A percentile compares a stretch with the other conserved stretches of the same genome.
Evolutionary conservation across 2,888 invertebrate genomes (phyloP).

Genomic region (Entomobrya multifasciata): DNA sequence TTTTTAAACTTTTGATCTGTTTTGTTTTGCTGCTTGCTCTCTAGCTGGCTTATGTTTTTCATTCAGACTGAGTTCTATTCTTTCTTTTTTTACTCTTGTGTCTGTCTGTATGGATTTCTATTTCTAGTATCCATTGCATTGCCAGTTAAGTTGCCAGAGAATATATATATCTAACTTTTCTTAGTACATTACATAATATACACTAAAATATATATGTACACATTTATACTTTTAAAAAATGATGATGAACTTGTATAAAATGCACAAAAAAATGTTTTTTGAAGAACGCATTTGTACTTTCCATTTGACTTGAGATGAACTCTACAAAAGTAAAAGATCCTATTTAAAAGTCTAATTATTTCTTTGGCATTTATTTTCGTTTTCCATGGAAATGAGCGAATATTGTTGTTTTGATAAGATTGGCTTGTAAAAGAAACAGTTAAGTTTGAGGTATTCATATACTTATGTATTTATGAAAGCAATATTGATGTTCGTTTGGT

Average conservation of each 20-base stretch:
- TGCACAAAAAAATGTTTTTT: not conserved
- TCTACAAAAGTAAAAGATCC: not conserved
- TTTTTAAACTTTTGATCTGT: slow-evolving; percentile 51
- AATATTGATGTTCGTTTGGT: too few relatives aligned
- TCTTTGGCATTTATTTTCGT: slow-evolving; percentile 46
- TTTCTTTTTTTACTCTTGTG: not conserved
- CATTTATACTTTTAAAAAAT: not conserved
- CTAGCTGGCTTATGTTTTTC: slow-evolving; percentile 26
- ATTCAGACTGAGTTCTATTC: slow-evolving; percentile 9
- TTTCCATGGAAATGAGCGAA: slow-evolving; percentile 35
- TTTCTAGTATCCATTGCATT: not conserved
- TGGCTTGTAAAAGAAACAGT: too few relatives aligned
- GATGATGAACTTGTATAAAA: not conserved
- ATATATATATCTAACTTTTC: not conserved
- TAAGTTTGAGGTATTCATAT: too few relatives aligned
- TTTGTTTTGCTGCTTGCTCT: slow-evolving; percentile 36
- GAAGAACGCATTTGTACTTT: not conserved
- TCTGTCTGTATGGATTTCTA: not conserved
- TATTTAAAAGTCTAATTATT: not conserved
- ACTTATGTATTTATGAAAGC: too few relatives aligned
- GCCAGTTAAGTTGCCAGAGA: too few relatives aligned
- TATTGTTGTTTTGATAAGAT: too few relatives aligned
- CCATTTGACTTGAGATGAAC: slow-evolving; percentile 60
- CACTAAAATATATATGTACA: not conserved
- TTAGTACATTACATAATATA: too few relatives aligned